These are phyloP conservation scores for Pampus argenteus DNA, from an alignment of 2,797 vertebrate species.

Conservation along the genomic window DNA sequence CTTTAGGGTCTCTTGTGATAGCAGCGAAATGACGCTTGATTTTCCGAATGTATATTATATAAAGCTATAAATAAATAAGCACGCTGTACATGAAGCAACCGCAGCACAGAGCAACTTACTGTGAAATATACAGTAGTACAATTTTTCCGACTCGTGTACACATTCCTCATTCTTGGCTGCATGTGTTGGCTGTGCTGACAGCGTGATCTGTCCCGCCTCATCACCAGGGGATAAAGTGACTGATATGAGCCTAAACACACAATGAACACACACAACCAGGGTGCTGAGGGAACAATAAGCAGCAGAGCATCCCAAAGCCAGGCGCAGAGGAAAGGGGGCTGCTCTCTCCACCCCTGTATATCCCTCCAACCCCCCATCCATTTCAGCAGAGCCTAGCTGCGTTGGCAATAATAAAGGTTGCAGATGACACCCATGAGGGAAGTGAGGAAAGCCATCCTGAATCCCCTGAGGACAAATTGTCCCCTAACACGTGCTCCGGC, in stretches of 20 bases:
- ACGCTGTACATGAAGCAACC: conserved; percentile 23
- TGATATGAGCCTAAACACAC: conserved; percentile 67
- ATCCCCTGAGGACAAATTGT: conserved; percentile 66
- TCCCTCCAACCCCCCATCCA: conserved; percentile 46
- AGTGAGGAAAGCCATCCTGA: conserved; percentile 52
- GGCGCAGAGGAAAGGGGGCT: conserved; percentile 58
- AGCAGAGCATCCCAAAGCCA: conserved; percentile 69
- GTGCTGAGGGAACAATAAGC: conserved; percentile 71
- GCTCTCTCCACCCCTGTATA: conserved; percentile 45
- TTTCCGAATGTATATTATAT: conserved; percentile 60
- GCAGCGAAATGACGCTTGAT: conserved; percentile 42
- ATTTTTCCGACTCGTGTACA: conserved; percentile 47
- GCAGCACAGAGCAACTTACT: conserved; percentile 49
- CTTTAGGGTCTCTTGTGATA: conserved; percentile 33
- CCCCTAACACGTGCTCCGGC: conserved; percentile 36
- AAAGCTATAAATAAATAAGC: conserved; percentile 71
- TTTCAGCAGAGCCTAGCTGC: conserved; percentile 61
- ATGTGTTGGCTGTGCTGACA: conserved; percentile 69
- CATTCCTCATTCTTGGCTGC: conserved; percentile 56
- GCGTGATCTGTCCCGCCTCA: conserved; percentile 70
- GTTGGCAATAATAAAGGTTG: conserved; percentile 72
- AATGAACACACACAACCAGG: conserved; percentile 31
- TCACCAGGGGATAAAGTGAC: conserved; percentile 69
- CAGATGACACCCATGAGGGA: conserved; percentile 66
- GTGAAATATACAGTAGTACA: conserved; percentile 57